Evolutionary conservation across 1,140 invertebrate genomes (phyloP).

Genomic region (Tetramorium alpestre): DNA sequence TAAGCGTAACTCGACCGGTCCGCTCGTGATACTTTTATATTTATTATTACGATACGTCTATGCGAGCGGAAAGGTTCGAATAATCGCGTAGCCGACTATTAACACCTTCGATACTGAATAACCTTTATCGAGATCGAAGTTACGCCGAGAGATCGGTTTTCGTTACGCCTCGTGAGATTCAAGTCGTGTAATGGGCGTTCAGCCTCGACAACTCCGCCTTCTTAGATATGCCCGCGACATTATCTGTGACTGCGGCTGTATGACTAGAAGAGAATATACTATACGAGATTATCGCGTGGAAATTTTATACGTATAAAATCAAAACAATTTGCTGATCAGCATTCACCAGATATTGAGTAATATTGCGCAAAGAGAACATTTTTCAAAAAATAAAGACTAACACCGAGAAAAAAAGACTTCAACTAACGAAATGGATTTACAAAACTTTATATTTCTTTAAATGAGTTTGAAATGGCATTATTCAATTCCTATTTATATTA

Average conservation of each 20-base stretch:
- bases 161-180: conserved; percentile 21
- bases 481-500: background rate
- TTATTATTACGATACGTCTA: conserved; percentile 48
- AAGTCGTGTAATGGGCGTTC: conserved; percentile 66
- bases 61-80: conserved; percentile 22
- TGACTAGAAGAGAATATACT: conserved; percentile 12
- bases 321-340: background rate
- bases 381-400: background rate
- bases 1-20: conserved; percentile 3
- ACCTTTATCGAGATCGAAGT: conserved; percentile 33
- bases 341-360: background rate
- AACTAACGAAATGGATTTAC: background rate
- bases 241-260: conserved; percentile 57
- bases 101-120: conserved; percentile 47
- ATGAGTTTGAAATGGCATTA: background rate
- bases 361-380: background rate
- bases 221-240: conserved; percentile 43
- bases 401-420: background rate
- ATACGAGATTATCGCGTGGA: conserved; percentile 38
- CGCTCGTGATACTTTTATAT: conserved; percentile 41
- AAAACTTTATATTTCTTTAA: background rate
- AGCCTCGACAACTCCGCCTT: conserved; percentile 59
- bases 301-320: background rate
- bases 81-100: conserved; percentile 42
- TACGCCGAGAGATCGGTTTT: conserved; percentile 34